Conservation (phyloP, 2,797 vertebrate genomes). For the Notoglanidium macrostoma region DNA sequence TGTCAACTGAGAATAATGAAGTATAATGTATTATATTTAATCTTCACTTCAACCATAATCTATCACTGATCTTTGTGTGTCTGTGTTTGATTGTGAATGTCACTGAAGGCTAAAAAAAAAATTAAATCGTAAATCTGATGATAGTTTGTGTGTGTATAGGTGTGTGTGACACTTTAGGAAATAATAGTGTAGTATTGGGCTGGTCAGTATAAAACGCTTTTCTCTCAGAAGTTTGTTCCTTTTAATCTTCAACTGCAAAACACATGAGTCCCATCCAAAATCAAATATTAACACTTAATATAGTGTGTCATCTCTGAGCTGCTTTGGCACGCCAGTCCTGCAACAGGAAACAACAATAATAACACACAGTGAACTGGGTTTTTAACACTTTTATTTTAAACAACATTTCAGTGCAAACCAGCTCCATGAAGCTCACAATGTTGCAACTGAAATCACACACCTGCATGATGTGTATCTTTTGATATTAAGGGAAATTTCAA, state of each 20-base stretch:
- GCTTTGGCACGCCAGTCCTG: neutral
- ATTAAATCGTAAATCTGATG: constrained; percentile 43
- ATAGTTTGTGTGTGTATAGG: neutral
- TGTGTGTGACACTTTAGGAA: constrained; percentile 13
- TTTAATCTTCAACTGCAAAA: neutral
- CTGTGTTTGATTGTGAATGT: neutral
- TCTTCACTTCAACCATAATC: neutral
- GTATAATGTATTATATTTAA: neutral
- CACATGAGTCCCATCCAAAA: neutral
- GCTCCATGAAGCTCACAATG: neutral
- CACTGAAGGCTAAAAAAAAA: constrained; percentile 47
- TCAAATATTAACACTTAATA: neutral
- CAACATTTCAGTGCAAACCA: neutral
- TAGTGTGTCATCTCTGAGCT: neutral
- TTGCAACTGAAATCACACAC: neutral
- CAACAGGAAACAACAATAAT: neutral
- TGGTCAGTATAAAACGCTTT: constrained; percentile 8
- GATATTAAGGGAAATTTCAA: neutral
- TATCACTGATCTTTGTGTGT: neutral
- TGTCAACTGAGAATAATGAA: neutral
- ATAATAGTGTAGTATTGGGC: constrained; percentile 7
- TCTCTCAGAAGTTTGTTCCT: neutral
- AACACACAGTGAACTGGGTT: neutral
- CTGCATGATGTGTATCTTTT: neutral
- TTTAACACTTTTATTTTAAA: neutral